Conservation (phyloP, 2,888 invertebrate genomes). For the Latrodectus elegans region DNA sequence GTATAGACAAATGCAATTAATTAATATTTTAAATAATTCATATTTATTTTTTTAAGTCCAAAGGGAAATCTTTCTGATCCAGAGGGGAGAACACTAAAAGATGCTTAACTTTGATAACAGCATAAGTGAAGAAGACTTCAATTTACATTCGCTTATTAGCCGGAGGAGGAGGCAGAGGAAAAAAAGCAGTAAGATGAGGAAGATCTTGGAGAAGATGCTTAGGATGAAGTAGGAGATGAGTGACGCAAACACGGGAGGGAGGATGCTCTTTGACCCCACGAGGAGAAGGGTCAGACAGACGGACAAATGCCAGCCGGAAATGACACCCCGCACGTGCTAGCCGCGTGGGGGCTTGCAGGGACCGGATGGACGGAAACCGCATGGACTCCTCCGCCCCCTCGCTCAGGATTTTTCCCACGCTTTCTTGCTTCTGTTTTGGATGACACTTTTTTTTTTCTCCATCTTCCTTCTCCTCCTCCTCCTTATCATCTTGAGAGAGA, state of each 20-base stretch:
- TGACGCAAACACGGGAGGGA: constrained; percentile 37
- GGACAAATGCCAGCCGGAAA: constrained; percentile 63
- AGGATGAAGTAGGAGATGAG: constrained; percentile 26
- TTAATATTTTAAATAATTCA: not conserved
- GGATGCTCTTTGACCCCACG: constrained; percentile 12
- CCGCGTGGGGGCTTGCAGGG: constrained; percentile 57
- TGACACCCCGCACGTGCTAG: constrained; percentile 69
- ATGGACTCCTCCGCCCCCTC: constrained; percentile 26
- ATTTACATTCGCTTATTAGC: not conserved
- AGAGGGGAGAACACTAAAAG: too few species aligned
- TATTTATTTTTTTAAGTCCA: too few species aligned
- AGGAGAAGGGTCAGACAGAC: constrained; percentile 27
- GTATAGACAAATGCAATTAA: too few species aligned
- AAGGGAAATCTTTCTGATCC: too few species aligned
- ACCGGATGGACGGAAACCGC: constrained; percentile 18
- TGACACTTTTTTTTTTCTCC: constrained; percentile 26
- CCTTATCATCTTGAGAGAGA: constrained; percentile 1
- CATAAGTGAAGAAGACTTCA: not conserved
- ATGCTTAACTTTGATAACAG: not conserved
- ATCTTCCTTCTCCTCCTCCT: not conserved
- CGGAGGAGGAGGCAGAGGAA: not conserved
- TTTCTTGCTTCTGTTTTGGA: constrained; percentile 26
- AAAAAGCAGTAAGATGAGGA: not conserved
- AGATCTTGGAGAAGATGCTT: constrained; percentile 14
- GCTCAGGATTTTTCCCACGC: constrained; percentile 45